Evolutionary conservation across 2,888 invertebrate species (phyloP).

Genomic region (Psylliodes chrysocephalus): DNA sequence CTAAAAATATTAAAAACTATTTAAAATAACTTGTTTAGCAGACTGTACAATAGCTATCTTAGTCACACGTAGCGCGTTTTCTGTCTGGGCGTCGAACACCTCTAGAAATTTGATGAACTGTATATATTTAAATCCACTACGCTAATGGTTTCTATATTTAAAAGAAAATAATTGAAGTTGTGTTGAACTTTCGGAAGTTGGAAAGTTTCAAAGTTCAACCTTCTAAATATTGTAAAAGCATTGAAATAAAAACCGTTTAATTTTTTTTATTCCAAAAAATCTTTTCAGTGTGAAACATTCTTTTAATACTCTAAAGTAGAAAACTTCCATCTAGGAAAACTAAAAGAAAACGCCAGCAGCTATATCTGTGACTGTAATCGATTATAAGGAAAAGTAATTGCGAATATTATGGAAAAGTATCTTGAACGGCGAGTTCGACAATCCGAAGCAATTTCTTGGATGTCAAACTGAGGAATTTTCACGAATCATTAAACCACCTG

Average conservation of each 20-base stretch:
- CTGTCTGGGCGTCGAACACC: too few species aligned
- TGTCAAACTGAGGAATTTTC: conserved; percentile 52
- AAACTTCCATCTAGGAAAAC: not conserved
- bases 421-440: conserved; percentile 38
- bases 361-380: conserved; percentile 16
- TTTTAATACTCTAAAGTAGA: not conserved
- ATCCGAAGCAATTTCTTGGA: conserved; percentile 45
- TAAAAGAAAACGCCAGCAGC: not conserved
- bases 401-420: conserved; percentile 47
- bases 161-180: too few species aligned
- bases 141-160: too few species aligned
- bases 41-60: too few species aligned
- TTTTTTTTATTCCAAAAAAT: not conserved
- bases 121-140: too few species aligned
- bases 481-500: conserved; percentile 52
- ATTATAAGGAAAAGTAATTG: conserved; percentile 45
- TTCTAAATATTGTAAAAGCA: too few species aligned
- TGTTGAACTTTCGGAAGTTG: not conserved
- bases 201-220: not conserved
- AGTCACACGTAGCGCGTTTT: too few species aligned
- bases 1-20: too few species aligned
- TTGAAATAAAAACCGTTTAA: not conserved
- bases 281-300: not conserved
- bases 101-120: too few species aligned
- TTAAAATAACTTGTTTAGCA: too few species aligned